Evolutionary conservation across 1,140 invertebrate species (phyloP).

Genomic region (Aphis gossypii): DNA sequence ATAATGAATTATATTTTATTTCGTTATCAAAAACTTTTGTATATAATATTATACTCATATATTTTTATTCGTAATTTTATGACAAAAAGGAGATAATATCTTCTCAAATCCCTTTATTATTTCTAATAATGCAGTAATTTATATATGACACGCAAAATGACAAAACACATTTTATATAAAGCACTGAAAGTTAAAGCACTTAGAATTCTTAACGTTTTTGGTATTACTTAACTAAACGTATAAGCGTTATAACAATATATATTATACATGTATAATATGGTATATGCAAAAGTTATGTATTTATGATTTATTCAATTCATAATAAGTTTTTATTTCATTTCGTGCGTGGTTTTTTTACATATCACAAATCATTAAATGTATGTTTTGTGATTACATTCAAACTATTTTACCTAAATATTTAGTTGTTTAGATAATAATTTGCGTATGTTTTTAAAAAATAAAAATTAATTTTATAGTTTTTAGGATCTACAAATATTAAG

Average conservation of each 20-base stretch:
- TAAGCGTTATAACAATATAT: neutral
- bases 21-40: neutral
- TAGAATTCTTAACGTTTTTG: neutral
- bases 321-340: neutral
- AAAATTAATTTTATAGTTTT: neutral
- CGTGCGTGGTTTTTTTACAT: neutral
- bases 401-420: too few species aligned
- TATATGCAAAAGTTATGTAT: neutral
- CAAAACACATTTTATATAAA: neutral
- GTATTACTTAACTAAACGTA: neutral
- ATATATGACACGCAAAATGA: neutral
- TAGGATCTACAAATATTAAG: too few species aligned
- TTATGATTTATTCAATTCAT: neutral
- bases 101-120: neutral
- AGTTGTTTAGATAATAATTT: too few species aligned
- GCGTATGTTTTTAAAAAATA: too few species aligned
- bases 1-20: neutral
- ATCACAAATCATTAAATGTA: neutral
- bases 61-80: neutral
- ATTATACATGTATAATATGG: neutral
- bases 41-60: neutral
- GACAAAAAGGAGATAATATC: neutral
- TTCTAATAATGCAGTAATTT: neutral
- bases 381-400: neutral
- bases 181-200: neutral